Evolutionary conservation across 2,797 vertebrate species (phyloP).

Genomic region (Tenualosa ilisha): DNA sequence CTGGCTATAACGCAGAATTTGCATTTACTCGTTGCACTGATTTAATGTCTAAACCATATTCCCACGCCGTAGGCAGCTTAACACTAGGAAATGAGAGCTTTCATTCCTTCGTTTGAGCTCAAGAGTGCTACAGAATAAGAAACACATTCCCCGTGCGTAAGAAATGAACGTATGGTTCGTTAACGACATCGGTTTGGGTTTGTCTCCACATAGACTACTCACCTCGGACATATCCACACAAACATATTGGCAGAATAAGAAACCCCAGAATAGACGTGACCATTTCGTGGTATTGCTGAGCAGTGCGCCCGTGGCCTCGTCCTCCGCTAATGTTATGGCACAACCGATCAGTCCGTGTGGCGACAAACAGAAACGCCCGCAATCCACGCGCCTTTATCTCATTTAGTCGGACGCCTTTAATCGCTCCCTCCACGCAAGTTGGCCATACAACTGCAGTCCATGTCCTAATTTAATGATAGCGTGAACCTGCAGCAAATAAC

Average conservation of each 20-base stretch:
- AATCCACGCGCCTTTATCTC: constrained; percentile 62
- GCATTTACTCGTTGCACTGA: constrained; percentile 10
- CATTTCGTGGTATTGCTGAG: constrained; percentile 56
- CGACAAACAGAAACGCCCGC: constrained; percentile 44
- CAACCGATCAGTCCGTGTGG: constrained; percentile 43
- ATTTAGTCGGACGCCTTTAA: constrained; percentile 47
- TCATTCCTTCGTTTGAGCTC: constrained; percentile 13
- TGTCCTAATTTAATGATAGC: constrained; percentile 57
- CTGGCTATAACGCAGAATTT: not conserved
- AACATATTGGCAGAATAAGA: constrained; percentile 55
- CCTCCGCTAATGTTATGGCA: constrained; percentile 44
- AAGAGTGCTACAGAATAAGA: not conserved
- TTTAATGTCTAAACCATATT: constrained; percentile 15
- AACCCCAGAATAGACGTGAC: constrained; percentile 55
- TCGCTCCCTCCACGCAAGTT: constrained; percentile 43
- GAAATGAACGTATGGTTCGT: not conserved
- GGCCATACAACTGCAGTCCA: constrained; percentile 56
- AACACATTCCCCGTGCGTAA: not conserved
- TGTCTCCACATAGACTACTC: constrained; percentile 34
- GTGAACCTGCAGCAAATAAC: constrained; percentile 55
- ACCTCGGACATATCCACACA: constrained; percentile 53
- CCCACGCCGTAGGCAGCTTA: constrained; percentile 20
- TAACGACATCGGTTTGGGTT: not conserved
- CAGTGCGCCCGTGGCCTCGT: constrained; percentile 44
- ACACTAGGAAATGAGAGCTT: constrained; percentile 23